Percentiles rank a stretch among this genome's conserved stretches.
Evolutionary conservation across 2,888 invertebrate species (phyloP).

Genomic region (Agrenia bidenticulata): DNA sequence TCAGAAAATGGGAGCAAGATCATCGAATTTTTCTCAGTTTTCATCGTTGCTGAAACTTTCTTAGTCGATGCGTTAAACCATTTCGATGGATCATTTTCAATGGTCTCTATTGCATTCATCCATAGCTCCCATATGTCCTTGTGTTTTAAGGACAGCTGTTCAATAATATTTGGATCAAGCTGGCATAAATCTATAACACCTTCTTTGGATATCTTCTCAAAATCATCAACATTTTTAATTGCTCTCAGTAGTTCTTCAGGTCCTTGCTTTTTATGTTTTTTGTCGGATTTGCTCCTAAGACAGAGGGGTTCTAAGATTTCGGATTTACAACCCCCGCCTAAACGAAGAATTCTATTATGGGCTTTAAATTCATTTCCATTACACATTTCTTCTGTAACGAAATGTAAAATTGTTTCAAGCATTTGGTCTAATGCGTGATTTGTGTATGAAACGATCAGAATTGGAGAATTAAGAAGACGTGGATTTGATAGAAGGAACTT

Average conservation of each 20-base stretch:
- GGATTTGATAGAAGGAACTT: slow-evolving; percentile 28
- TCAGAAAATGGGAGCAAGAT: no score
- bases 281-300: slow-evolving; percentile 1
- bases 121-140: not conserved
- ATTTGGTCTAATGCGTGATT: slow-evolving; percentile 88
- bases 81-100: not conserved
- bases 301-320: slow-evolving; percentile 25
- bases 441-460: slow-evolving; percentile 77
- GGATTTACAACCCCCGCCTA: slow-evolving; percentile 36
- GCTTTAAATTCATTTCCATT: slow-evolving; percentile 21
- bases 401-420: slow-evolving; percentile 65
- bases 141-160: no score
- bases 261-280: not conserved
- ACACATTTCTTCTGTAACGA: not conserved
- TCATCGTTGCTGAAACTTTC: no score
- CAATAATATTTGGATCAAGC: no score
- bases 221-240: not conserved
- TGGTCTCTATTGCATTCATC: not conserved
- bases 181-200: no score
- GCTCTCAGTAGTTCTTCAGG: not conserved
- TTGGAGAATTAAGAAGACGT: slow-evolving; percentile 58
- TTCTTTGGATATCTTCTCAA: no score
- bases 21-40: no score
- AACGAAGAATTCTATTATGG: slow-evolving; percentile 26
- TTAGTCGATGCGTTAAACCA: not conserved